phyloP scores from a whole-genome alignment of 30 jellyfish, hydroid and myxozoan genomes.

The Aurelia aurita region DNA sequence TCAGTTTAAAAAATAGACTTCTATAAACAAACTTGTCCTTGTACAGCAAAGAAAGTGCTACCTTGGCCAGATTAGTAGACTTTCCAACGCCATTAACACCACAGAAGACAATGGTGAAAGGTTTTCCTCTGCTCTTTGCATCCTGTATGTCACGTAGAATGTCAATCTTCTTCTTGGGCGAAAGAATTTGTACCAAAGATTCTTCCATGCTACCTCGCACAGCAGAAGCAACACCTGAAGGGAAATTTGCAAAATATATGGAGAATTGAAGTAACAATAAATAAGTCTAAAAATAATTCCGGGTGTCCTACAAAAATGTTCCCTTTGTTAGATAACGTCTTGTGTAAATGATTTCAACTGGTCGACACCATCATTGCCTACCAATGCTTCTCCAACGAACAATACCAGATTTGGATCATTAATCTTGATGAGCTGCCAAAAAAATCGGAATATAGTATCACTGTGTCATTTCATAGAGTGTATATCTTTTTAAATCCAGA shows the following conservation, averaged over 20 bases:
- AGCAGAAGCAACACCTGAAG: conserved; percentile 96
- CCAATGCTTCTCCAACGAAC: conserved; percentile 99
- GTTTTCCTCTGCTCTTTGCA: conserved; percentile 79
- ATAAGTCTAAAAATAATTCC: too few relatives aligned
- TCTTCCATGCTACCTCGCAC: conserved; percentile 96
- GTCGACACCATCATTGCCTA: conserved; percentile 99
- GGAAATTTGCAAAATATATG: too few relatives aligned
- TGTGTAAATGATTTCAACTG: conserved; percentile 93
- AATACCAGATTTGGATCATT: conserved; percentile 94
- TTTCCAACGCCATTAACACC: conserved; percentile 99
- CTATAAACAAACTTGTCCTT: too few relatives aligned
- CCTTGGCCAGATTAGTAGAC: conserved; percentile 99
- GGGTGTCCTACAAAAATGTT: too few relatives aligned
- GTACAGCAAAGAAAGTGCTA: too few relatives aligned
- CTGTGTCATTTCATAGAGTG: too few relatives aligned
- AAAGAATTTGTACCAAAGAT: conserved; percentile 89
- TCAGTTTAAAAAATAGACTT: too few relatives aligned
- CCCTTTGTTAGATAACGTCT: too few relatives aligned
- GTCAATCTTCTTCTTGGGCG: conserved; percentile 96
- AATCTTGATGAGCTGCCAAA: conserved; percentile 81
- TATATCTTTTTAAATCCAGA: too few relatives aligned
- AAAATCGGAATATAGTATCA: background rate
- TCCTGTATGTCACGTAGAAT: conserved; percentile 91
- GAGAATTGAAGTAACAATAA: too few relatives aligned
- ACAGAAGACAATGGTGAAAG: conserved; percentile 93